These are phyloP conservation scores for Sapayoa aenigma DNA, from an alignment of 2,113 vertebrate genomes.

Conservation along the genomic window DNA sequence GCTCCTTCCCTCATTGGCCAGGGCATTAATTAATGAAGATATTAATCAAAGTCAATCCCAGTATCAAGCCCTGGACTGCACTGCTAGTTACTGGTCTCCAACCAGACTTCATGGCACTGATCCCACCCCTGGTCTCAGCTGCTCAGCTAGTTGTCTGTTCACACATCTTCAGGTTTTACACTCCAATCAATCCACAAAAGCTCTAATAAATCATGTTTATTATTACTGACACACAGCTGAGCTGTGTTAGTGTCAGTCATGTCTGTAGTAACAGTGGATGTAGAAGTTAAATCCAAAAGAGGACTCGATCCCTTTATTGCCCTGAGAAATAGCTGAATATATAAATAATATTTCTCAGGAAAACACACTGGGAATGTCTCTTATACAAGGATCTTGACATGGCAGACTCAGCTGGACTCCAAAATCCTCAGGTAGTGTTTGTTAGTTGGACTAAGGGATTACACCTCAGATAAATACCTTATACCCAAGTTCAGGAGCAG, in stretches of 20 bases:
- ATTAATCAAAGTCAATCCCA: neutral
- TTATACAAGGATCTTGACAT: neutral
- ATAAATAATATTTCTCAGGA: neutral
- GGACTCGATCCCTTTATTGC: neutral
- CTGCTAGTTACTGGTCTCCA: neutral
- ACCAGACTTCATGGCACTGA: neutral
- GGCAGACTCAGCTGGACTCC: neutral
- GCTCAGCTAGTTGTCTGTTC: neutral
- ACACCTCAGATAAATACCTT: conserved; percentile 66
- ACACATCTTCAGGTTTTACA: neutral
- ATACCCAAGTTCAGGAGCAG: conserved; percentile 71
- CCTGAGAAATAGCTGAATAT: neutral
- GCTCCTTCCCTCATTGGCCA: neutral
- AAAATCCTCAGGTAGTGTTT: neutral
- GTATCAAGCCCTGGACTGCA: neutral
- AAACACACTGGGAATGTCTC: neutral
- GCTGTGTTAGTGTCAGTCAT: neutral
- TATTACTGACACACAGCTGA: neutral
- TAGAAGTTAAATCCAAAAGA: neutral
- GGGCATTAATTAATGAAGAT: neutral
- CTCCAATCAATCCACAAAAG: neutral
- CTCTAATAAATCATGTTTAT: neutral
- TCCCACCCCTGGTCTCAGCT: neutral
- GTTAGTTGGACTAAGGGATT: neutral
- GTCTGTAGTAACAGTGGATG: neutral